phyloP scores from a whole-genome alignment of 2,888 invertebrate species.

The Apamea anceps region DNA sequence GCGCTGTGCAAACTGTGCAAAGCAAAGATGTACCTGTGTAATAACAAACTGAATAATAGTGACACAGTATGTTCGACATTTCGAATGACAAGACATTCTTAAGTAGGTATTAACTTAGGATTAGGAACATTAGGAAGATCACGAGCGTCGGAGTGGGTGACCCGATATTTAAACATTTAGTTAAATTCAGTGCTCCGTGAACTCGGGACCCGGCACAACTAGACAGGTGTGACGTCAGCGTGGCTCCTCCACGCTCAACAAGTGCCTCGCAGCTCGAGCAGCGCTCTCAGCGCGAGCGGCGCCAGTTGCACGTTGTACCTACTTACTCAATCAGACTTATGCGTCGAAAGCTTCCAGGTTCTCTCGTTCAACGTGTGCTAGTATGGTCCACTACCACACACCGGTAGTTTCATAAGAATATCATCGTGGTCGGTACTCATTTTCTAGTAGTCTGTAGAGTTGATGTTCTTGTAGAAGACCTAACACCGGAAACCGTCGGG shows the following conservation, averaged over 20 bases:
- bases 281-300: neutral
- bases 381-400: neutral
- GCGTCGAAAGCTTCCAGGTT: neutral
- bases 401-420: neutral
- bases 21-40: neutral
- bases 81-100: neutral
- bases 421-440: neutral
- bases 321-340: neutral
- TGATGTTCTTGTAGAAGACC: neutral
- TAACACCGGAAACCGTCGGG: neutral
- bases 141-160: neutral
- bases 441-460: neutral
- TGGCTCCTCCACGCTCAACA: slow-evolving; percentile 4
- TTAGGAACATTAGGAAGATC: neutral
- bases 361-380: no score
- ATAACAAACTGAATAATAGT: neutral
- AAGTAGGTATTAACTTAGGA: neutral
- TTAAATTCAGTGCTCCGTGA: no score
- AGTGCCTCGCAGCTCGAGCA: neutral
- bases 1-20: neutral
- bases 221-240: neutral
- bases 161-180: neutral
- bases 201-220: neutral
- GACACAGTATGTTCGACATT: neutral
- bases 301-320: neutral